phyloP scores from a whole-genome alignment of 2,888 invertebrate genomes.

The Lathronympha strigana region DNA sequence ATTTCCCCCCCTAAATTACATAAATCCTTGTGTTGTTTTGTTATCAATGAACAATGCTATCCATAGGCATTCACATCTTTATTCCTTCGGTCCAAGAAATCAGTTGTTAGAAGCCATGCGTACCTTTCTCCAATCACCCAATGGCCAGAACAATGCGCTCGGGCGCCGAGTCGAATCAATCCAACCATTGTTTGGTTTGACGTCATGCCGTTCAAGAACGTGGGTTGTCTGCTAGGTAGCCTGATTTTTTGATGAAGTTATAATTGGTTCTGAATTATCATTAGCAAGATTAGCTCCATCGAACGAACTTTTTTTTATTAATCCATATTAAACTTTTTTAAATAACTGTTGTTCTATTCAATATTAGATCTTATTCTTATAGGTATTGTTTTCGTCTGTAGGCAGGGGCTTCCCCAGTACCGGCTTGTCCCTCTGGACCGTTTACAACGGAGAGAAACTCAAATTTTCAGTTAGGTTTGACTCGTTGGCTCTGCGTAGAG shows the following conservation, averaged over 20 bases:
- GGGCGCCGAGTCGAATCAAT: conserved; percentile 60
- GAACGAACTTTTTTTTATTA: too few relatives aligned
- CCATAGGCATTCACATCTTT: not conserved
- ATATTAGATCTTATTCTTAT: too few relatives aligned
- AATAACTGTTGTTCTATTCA: too few relatives aligned
- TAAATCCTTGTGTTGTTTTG: not conserved
- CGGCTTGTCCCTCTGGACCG: too few relatives aligned
- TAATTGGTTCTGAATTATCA: not conserved
- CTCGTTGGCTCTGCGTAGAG: too few relatives aligned
- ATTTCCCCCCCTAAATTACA: too few relatives aligned
- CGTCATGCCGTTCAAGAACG: conserved; percentile 59
- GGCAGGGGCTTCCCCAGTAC: too few relatives aligned
- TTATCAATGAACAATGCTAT: not conserved
- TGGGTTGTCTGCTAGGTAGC: conserved; percentile 40
- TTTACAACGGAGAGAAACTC: too few relatives aligned
- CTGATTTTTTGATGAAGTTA: not conserved
- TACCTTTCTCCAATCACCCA: conserved; percentile 64
- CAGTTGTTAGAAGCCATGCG: conserved; percentile 47
- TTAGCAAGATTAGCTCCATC: not conserved
- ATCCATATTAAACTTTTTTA: too few relatives aligned
- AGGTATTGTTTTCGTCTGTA: too few relatives aligned
- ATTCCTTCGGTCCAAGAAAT: conserved; percentile 4
- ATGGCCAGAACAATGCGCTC: conserved; percentile 52
- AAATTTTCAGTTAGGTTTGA: too few relatives aligned
- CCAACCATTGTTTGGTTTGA: conserved; percentile 66